These are phyloP conservation scores for Ptychodera flava DNA, from an alignment of 35 echinoderm and acorn worm genomes.

Conservation along the genomic window DNA sequence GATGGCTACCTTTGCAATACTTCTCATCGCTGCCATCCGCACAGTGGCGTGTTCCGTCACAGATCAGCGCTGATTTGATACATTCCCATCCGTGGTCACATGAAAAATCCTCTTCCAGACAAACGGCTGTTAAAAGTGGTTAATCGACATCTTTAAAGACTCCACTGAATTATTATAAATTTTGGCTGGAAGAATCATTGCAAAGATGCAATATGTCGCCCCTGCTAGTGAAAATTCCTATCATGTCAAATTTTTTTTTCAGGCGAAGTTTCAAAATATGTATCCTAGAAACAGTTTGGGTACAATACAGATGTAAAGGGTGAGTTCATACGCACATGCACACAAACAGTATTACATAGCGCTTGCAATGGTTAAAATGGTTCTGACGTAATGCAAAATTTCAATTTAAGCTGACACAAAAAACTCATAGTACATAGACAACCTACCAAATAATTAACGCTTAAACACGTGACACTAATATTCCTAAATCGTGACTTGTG, in stretches of 20 bases:
- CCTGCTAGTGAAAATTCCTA: not conserved
- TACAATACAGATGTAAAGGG: too few species aligned
- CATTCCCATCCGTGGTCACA: slow-evolving; percentile 15
- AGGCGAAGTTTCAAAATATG: not conserved
- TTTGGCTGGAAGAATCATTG: too few species aligned
- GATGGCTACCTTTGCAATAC: slow-evolving; percentile 30
- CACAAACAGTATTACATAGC: not conserved
- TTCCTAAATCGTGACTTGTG: too few species aligned
- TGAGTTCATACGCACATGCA: too few species aligned
- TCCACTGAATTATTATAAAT: not conserved
- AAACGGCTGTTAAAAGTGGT: slow-evolving; percentile 6
- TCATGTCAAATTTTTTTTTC: not conserved
- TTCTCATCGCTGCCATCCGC: slow-evolving; percentile 28
- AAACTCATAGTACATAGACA: not conserved
- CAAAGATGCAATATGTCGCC: not conserved
- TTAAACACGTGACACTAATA: too few species aligned
- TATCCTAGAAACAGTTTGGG: too few species aligned
- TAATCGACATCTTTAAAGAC: not conserved
- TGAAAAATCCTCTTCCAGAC: slow-evolving; percentile 32
- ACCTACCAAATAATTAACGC: not conserved
- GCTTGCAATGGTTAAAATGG: not conserved
- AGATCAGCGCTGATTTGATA: slow-evolving; percentile 31
- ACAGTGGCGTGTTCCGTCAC: slow-evolving; percentile 38
- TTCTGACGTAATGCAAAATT: too few species aligned
- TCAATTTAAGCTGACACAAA: too few species aligned